Percentiles rank a stretch among this genome's conserved stretches.
These are phyloP conservation scores for Notocelia uddmanniana DNA, from an alignment of 2,888 invertebrate species.

Conservation along the genomic window DNA sequence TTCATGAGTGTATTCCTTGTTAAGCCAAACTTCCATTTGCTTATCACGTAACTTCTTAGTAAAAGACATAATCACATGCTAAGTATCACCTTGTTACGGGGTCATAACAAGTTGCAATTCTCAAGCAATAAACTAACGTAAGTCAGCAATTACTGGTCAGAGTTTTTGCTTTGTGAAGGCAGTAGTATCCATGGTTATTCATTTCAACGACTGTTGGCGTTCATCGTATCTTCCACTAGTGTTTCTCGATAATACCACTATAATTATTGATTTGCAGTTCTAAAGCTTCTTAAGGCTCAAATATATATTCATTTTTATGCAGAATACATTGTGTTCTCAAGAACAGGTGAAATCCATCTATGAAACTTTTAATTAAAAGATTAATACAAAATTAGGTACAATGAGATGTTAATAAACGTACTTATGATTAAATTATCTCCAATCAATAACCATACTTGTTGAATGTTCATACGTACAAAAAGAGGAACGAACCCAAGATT, in stretches of 20 bases:
- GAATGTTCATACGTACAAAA: too few species aligned
- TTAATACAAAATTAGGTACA: too few species aligned
- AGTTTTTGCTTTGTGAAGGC: slow-evolving; percentile 30
- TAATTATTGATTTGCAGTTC: neutral
- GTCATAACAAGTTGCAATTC: slow-evolving; percentile 28
- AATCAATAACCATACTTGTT: too few species aligned
- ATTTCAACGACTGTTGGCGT: slow-evolving; percentile 28
- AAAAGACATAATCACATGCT: slow-evolving; percentile 35
- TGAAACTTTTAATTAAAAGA: too few species aligned
- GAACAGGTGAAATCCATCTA: too few species aligned
- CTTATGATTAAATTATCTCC: too few species aligned
- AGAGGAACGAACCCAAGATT: too few species aligned
- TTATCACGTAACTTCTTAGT: slow-evolving; percentile 1
- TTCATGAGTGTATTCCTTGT: neutral
- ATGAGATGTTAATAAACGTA: too few species aligned
- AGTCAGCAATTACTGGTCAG: slow-evolving; percentile 22
- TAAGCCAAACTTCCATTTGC: slow-evolving; percentile 6
- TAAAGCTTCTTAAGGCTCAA: neutral
- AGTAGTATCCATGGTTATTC: slow-evolving; percentile 26
- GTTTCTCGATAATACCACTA: neutral
- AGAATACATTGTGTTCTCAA: neutral
- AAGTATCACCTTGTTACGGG: slow-evolving; percentile 32
- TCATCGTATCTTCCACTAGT: slow-evolving; percentile 4
- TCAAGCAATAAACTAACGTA: slow-evolving; percentile 39
- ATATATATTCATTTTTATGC: neutral